Evolutionary conservation across 2,113 vertebrate species (phyloP).

Genomic region (Romanogobio albipinnatus): DNA sequence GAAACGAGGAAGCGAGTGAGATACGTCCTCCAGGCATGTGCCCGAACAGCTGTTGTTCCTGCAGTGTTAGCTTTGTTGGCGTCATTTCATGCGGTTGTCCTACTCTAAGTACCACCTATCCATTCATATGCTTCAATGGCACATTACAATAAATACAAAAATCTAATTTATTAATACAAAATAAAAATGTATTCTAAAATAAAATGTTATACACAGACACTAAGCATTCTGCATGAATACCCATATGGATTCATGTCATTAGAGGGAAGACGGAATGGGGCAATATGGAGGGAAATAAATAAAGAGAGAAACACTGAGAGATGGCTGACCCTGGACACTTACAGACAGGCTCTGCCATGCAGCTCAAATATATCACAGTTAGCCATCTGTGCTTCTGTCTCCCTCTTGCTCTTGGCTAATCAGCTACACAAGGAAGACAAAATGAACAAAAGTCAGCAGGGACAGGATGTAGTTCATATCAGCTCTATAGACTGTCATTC

Average conservation of each 20-base stretch:
- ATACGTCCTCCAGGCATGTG: slow-evolving; percentile 4
- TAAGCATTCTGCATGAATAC: background rate
- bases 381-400: slow-evolving; percentile 31
- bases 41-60: slow-evolving; percentile 4
- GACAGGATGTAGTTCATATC: background rate
- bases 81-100: background rate
- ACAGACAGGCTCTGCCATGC: background rate
- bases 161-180: background rate
- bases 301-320: slow-evolving; percentile 14
- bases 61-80: background rate
- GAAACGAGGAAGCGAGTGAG: background rate
- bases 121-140: background rate
- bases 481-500: background rate
- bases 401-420: slow-evolving; percentile 14
- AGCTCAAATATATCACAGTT: slow-evolving; percentile 31
- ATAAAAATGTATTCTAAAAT: background rate
- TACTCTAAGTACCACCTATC: background rate
- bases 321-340: slow-evolving; percentile 7
- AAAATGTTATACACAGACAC: background rate
- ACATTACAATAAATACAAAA: background rate
- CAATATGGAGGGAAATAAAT: background rate
- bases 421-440: slow-evolving; percentile 14
- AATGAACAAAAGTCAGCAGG: slow-evolving; percentile 4
- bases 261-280: background rate
- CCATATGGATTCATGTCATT: background rate